Evolutionary conservation across 2,113 vertebrate species (phyloP).

Genomic region (Lepus americanus): DNA sequence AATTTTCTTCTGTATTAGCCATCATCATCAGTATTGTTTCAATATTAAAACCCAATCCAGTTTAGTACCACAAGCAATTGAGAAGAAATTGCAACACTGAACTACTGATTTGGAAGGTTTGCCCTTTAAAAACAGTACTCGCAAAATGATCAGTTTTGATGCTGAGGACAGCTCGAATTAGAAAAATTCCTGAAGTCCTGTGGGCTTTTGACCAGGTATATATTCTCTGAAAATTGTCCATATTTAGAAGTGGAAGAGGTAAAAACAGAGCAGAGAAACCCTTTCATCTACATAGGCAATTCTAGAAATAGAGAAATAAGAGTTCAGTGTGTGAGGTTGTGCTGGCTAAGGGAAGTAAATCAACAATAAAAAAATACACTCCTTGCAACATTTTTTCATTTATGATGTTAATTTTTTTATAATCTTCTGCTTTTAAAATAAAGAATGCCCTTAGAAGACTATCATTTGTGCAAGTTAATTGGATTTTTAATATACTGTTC

Average conservation of each 20-base stretch:
- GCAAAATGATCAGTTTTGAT: neutral
- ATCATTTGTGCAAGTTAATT: constrained; percentile 75
- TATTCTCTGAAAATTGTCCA: neutral
- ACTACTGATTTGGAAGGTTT: neutral
- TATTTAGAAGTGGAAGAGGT: neutral
- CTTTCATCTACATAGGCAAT: neutral
- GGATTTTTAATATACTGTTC: constrained; percentile 69
- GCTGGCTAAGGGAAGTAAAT: neutral
- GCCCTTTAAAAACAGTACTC: neutral
- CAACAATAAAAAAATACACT: neutral
- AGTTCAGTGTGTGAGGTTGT: neutral
- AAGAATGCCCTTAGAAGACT: constrained; percentile 55
- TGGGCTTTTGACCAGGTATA: neutral
- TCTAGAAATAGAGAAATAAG: constrained; percentile 4
- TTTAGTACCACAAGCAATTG: neutral
- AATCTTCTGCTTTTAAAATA: constrained; percentile 39
- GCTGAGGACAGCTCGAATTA: accelerated
- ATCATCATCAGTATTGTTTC: neutral
- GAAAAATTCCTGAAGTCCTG: neutral
- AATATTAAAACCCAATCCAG: neutral
- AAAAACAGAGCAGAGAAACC: neutral
- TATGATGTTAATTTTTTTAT: constrained; percentile 62
- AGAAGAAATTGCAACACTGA: neutral
- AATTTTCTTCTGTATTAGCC: neutral
- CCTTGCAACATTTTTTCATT: constrained; percentile 38